Evolutionary conservation across 1,140 invertebrate species (phyloP).

Genomic region (Cecropterus lyciades): DNA sequence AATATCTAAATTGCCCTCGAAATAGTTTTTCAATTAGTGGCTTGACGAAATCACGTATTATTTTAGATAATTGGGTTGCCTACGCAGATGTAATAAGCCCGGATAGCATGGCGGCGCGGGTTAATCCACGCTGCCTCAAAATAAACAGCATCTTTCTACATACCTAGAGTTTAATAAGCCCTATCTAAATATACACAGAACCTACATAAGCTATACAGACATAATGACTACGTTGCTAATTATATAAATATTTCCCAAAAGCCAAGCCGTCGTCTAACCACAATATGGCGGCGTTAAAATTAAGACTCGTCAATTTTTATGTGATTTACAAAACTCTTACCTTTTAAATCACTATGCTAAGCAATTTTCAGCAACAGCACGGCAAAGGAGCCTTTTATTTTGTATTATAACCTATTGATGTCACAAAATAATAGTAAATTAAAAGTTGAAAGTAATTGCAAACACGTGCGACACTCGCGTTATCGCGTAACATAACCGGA

Average conservation of each 20-base stretch:
- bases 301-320: neutral
- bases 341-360: neutral
- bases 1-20: slow-evolving; percentile 14
- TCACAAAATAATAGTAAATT: neutral
- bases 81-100: neutral
- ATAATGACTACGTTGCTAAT: neutral
- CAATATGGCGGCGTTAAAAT: neutral
- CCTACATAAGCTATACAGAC: neutral
- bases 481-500: slow-evolving; percentile 18
- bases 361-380: neutral
- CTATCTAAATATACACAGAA: neutral
- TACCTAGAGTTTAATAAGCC: neutral
- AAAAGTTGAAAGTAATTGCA: neutral
- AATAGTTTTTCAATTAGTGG: slow-evolving; percentile 6
- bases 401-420: neutral
- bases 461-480: slow-evolving; percentile 17
- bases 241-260: neutral
- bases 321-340: neutral
- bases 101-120: neutral
- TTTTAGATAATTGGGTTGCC: slow-evolving; percentile 1
- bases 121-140: neutral
- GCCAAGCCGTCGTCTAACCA: neutral
- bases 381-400: neutral
- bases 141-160: neutral
- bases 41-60: slow-evolving; percentile 3